Evolutionary conservation across 2,888 invertebrate genomes (phyloP).

Genomic region (Plutella xylostella): DNA sequence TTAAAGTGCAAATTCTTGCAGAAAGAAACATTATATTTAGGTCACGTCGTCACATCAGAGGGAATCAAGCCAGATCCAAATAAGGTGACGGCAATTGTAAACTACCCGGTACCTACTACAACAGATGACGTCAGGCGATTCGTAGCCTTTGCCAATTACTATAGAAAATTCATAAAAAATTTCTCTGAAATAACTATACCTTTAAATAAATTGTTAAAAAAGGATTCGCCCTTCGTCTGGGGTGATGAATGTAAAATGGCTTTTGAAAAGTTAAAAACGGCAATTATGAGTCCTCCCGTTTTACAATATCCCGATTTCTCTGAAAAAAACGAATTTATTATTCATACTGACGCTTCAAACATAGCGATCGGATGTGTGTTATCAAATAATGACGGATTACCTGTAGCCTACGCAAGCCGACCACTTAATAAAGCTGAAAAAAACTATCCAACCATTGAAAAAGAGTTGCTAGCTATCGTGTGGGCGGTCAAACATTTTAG

Average conservation of each 20-base stretch:
- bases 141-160: not conserved
- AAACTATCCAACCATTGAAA: slow-evolving; percentile 15
- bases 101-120: not conserved
- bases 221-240: slow-evolving; percentile 3
- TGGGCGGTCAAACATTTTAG: slow-evolving; percentile 16
- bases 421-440: slow-evolving; percentile 23
- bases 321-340: slow-evolving; percentile 21
- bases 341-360: slow-evolving; percentile 25
- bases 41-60: not conserved
- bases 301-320: slow-evolving; percentile 15
- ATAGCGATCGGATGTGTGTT: slow-evolving; percentile 3
- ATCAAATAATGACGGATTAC: slow-evolving; percentile 9
- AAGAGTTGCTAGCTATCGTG: slow-evolving; percentile 8
- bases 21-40: not conserved
- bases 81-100: not conserved
- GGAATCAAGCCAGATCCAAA: not conserved
- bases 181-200: slow-evolving; percentile 22
- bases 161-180: not conserved
- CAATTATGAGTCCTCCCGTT: slow-evolving; percentile 6
- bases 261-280: slow-evolving; percentile 10
- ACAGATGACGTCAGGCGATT: not conserved
- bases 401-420: slow-evolving; percentile 20
- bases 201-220: slow-evolving; percentile 4
- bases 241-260: slow-evolving; percentile 7
- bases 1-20: not conserved